phyloP scores from a whole-genome alignment of 2,113 vertebrate species.

The Clarias batrachus region DNA sequence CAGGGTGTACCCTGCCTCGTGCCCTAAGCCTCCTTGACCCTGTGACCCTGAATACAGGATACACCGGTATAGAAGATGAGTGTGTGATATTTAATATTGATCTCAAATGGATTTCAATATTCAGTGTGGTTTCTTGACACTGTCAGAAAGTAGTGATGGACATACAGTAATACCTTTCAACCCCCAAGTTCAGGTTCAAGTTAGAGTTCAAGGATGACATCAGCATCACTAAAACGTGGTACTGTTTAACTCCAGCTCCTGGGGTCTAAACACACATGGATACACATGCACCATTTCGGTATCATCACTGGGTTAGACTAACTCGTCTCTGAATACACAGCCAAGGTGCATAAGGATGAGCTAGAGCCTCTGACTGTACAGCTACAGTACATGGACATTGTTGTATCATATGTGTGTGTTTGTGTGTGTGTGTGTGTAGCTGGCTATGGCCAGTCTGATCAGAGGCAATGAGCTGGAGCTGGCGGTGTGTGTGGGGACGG shows the following conservation, averaged over 20 bases:
- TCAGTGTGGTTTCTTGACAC: not conserved
- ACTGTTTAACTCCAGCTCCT: not conserved
- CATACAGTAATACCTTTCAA: too few relatives aligned
- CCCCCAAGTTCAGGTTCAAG: not conserved
- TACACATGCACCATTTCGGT: not conserved
- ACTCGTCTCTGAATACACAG: not conserved
- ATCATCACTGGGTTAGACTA: not conserved
- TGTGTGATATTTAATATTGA: too few relatives aligned
- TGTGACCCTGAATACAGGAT: too few relatives aligned
- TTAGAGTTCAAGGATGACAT: too few relatives aligned
- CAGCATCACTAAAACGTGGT: not conserved
- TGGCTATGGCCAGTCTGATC: conserved; percentile 90
- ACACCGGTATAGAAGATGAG: too few relatives aligned
- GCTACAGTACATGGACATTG: not conserved
- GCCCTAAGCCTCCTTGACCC: too few relatives aligned
- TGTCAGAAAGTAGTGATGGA: too few relatives aligned
- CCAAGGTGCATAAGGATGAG: not conserved
- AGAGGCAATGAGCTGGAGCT: conserved; percentile 95
- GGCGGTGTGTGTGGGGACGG: conserved; percentile 85
- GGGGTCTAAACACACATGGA: not conserved
- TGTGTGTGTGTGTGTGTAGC: conserved; percentile 67
- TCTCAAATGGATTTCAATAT: too few relatives aligned
- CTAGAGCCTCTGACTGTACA: not conserved
- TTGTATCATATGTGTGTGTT: not conserved
- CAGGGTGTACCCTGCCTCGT: too few relatives aligned